Base-by-base conservation (phyloP, 2,888 invertebrate genomes). In the Polymixis flavicincta region DNA sequence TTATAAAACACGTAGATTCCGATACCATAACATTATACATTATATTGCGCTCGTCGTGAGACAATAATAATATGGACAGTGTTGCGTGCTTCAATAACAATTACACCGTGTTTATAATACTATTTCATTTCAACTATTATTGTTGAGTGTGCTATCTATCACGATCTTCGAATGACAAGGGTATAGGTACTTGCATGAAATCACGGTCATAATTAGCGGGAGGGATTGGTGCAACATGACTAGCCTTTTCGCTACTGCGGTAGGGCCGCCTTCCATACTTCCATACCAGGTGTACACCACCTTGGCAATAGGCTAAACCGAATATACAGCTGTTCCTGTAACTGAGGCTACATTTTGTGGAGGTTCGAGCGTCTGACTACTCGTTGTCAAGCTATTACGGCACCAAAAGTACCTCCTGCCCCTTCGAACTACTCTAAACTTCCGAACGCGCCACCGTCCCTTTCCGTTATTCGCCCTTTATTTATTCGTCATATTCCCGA, bases 51-150 rank as follows among this genome's bases (percentile, higher is more conserved):
- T 54, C 63, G 78, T 70, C 83, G 80, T 83, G 87, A 75, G 70
- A 68, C 80, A 83, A 87, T 83, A 87, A 88, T 80, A 86, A 85
- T 66, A 87, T 66, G 68, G 64, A 80, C 82, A 82, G 76, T 74
- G 74, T 87, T 79, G 82, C 81, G 76, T 89, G 83, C 82, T 81
- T 69, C 67, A 82, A 89, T 82, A 88, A 89, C 89, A 89, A 87
- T 86, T 85, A 84, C 75, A 76, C 76, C 65, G 74, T 86, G 82
- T 87, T 85, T 84, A 75, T 84, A 78, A 80, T 86, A 80, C 76
- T 76, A 80, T 78, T 77, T 83, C 66, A 84, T 76, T 80, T 64
- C 72, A 79, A 69, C 67, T 74, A 78, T 74, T 73, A 76, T 66
- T 52, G 75, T 68, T 52, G 70, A 69, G 52, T 59, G 25, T 68